Conservation (phyloP, 2,888 invertebrate genomes). For the Andrena bicolor region DNA sequence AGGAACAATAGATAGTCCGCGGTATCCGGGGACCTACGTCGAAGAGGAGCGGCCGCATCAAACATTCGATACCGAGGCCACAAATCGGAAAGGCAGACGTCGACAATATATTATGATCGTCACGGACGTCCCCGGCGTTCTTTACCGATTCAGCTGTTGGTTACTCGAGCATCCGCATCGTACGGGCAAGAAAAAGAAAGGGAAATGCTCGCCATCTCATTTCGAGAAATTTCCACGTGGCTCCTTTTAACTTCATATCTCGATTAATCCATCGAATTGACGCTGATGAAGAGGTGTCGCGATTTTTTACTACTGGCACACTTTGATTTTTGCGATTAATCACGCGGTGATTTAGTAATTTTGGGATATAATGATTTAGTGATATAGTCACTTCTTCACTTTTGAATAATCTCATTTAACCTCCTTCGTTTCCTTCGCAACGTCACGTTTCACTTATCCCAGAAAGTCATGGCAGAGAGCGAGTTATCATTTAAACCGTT, state of each 20-base stretch:
- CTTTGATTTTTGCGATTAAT: not conserved
- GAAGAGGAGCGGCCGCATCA: constrained; percentile 78
- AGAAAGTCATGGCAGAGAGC: no score
- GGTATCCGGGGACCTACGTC: constrained; percentile 74
- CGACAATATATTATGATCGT: constrained; percentile 70
- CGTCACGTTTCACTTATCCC: no score
- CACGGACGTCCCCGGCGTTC: constrained; percentile 61
- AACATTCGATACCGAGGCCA: constrained; percentile 71
- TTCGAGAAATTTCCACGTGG: constrained; percentile 16
- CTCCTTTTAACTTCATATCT: not conserved
- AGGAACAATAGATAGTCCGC: constrained; percentile 79
- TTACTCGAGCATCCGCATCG: constrained; percentile 38
- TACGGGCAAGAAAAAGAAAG: not conserved
- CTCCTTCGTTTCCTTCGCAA: no score
- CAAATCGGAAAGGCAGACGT: constrained; percentile 71
- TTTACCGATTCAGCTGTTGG: constrained; percentile 67
- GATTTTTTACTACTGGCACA: not conserved
- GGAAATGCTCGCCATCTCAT: constrained; percentile 13
- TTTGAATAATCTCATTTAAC: no score
- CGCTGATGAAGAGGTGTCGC: no score
- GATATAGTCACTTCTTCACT: no score
- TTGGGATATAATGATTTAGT: no score
- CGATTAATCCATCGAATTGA: not conserved
- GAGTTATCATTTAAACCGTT: no score
- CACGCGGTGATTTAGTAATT: no score